Evolutionary conservation across 2,888 invertebrate species (phyloP).

Genomic region (Helleia helle): DNA sequence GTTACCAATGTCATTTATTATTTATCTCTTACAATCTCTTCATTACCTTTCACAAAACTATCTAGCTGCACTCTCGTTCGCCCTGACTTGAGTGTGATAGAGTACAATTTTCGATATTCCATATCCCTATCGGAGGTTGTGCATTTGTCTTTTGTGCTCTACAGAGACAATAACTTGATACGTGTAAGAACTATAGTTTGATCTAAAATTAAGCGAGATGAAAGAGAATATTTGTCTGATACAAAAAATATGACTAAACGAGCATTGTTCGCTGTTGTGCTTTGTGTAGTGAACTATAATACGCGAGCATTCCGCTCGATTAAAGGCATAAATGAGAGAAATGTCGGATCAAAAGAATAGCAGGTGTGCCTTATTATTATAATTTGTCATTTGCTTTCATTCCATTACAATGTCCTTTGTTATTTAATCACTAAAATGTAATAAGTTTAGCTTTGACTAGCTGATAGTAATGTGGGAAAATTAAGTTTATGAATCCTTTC

Average conservation of each 20-base stretch:
- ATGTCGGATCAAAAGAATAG: conserved; percentile 71
- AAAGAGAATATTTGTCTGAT: conserved; percentile 64
- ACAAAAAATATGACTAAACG: conserved; percentile 66
- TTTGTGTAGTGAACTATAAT: conserved; percentile 64
- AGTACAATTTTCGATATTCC: conserved; percentile 22
- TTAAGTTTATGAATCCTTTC: too few relatives aligned
- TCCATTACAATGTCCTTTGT: conserved; percentile 47
- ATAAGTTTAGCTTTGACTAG: not conserved
- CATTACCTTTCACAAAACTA: conserved; percentile 29
- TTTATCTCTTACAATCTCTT: conserved; percentile 54
- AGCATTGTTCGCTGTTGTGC: conserved; percentile 59
- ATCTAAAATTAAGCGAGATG: conserved; percentile 71
- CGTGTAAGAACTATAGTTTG: conserved; percentile 68
- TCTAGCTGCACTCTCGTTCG: conserved; percentile 1
- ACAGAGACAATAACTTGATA: conserved; percentile 64
- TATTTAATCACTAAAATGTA: conserved; percentile 23
- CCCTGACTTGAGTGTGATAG: conserved; percentile 26
- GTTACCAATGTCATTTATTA: conserved; percentile 65
- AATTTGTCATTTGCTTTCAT: conserved; percentile 65
- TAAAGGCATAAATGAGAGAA: conserved; percentile 72
- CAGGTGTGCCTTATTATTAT: conserved; percentile 70
- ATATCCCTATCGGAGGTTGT: not conserved
- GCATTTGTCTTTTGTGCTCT: conserved; percentile 28
- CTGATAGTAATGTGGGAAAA: too few relatives aligned
- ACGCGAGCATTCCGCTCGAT: conserved; percentile 64